Evolutionary conservation across 2,888 invertebrate species (phyloP).

Genomic region (Drosophila maculinotata): DNA sequence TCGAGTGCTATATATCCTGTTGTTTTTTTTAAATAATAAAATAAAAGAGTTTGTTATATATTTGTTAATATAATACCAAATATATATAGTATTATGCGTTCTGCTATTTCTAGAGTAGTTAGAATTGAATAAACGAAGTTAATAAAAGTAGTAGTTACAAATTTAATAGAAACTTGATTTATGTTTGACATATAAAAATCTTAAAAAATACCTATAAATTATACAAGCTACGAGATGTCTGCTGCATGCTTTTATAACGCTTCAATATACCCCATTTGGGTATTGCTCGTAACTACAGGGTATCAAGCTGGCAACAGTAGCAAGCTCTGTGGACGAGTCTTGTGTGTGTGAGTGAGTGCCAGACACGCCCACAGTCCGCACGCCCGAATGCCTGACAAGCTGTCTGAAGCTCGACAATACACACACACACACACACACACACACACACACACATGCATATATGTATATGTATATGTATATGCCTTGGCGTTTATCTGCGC

Average conservation of each 20-base stretch:
- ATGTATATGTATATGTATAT: slow-evolving; percentile 7
- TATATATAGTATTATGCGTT: no score
- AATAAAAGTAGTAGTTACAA: no score
- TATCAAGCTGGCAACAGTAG: slow-evolving; percentile 1
- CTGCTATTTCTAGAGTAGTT: no score
- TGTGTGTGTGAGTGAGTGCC: slow-evolving; percentile 16
- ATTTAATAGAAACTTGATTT: no score
- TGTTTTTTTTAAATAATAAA: no score
- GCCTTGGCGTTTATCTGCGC: slow-evolving; percentile 56
- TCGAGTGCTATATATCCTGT: not conserved
- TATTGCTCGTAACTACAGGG: not conserved
- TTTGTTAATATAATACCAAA: no score
- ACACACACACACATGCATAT: slow-evolving; percentile 4
- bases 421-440: slow-evolving; percentile 13
- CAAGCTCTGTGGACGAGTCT: slow-evolving; percentile 15
- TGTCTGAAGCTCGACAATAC: slow-evolving; percentile 33
- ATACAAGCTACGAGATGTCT: no score
- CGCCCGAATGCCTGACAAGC: slow-evolving; percentile 40
- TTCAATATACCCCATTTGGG: not conserved
- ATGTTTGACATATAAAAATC: no score
- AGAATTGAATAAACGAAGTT: no score
- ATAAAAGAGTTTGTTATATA: not conserved
- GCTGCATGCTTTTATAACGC: no score
- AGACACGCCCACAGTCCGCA: slow-evolving; percentile 27
- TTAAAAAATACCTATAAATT: no score